Conservation (phyloP, 2,888 invertebrate genomes). For the Tenthredo scrophulariae region DNA sequence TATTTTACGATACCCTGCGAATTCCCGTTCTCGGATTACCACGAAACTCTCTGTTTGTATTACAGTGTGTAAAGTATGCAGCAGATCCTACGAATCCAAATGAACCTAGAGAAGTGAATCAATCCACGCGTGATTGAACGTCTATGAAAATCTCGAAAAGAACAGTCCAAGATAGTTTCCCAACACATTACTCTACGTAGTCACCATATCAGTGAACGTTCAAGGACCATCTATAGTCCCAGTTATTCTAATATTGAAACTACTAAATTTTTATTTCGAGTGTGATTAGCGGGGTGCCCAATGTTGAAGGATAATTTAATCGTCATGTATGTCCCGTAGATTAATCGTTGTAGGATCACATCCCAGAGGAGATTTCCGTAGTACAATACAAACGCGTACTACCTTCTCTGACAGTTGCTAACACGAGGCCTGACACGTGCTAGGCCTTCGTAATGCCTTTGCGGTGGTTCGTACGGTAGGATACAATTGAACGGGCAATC, state of each 20-base stretch:
- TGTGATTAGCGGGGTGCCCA: not conserved
- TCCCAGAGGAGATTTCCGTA: constrained; percentile 33
- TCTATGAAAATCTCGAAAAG: not conserved
- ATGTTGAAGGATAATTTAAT: constrained; percentile 16
- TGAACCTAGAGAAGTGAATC: not conserved
- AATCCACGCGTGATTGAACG: not conserved
- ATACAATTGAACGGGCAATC: constrained; percentile 51
- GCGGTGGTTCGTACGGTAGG: constrained; percentile 42
- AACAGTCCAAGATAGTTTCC: not conserved
- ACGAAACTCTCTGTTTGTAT: constrained; percentile 11
- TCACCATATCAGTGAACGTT: not conserved
- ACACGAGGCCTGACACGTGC: constrained; percentile 49
- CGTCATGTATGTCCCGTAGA: constrained; percentile 4
- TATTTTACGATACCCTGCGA: constrained; percentile 39
- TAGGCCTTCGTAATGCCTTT: constrained; percentile 32
- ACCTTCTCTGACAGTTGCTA: constrained; percentile 47
- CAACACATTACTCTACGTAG: not conserved
- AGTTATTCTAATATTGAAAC: not conserved
- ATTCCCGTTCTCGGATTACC: constrained; percentile 43
- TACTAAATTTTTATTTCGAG: not conserved
- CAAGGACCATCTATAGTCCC: not conserved
- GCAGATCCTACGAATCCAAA: not conserved
- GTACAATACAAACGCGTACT: constrained; percentile 1
- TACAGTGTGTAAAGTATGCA: not conserved
- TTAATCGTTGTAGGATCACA: constrained; percentile 36